Conservation (phyloP, 2,888 invertebrate genomes). For the Ptychoptera contaminata region DNA sequence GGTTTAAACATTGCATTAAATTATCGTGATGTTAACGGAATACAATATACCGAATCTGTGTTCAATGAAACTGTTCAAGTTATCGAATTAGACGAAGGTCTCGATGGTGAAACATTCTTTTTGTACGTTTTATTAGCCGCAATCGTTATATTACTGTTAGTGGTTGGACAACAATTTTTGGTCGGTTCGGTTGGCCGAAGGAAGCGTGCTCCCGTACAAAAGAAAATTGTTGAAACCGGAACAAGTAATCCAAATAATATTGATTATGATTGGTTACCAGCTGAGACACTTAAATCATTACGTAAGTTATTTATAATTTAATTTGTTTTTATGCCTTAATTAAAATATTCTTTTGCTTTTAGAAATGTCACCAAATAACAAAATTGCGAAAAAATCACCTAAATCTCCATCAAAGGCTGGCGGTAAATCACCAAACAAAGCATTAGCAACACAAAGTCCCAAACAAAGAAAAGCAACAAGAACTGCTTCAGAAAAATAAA, state of each 20-base stretch:
- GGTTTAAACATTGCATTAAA: slow-evolving; percentile 85
- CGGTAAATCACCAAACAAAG: slow-evolving; percentile 27
- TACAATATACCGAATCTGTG: slow-evolving; percentile 63
- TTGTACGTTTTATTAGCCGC: slow-evolving; percentile 90
- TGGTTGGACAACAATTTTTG: slow-evolving; percentile 78
- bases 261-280: slow-evolving; percentile 97
- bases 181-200: slow-evolving; percentile 69
- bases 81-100: slow-evolving; percentile 87
- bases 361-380: slow-evolving; percentile 61
- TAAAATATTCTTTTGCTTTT: slow-evolving; percentile 21
- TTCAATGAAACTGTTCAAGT: slow-evolving; percentile 97
- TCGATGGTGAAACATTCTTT: slow-evolving; percentile 98
- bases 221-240: slow-evolving; percentile 72
- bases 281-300: slow-evolving; percentile 67
- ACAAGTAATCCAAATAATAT: slow-evolving; percentile 80
- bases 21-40: slow-evolving; percentile 63
- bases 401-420: slow-evolving; percentile 34
- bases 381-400: slow-evolving; percentile 39
- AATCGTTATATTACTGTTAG: slow-evolving; percentile 68
- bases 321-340: neutral
- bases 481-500: slow-evolving; percentile 31
- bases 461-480: slow-evolving; percentile 63
- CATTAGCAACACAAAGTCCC: slow-evolving; percentile 48
- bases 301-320: slow-evolving; percentile 43
- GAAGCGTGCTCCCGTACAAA: slow-evolving; percentile 32